Percentiles rank a stretch among this genome's conserved stretches.
These are phyloP conservation scores for Campylomormyrus tamandua DNA, from an alignment of 2,113 vertebrate species.

Conservation along the genomic window DNA sequence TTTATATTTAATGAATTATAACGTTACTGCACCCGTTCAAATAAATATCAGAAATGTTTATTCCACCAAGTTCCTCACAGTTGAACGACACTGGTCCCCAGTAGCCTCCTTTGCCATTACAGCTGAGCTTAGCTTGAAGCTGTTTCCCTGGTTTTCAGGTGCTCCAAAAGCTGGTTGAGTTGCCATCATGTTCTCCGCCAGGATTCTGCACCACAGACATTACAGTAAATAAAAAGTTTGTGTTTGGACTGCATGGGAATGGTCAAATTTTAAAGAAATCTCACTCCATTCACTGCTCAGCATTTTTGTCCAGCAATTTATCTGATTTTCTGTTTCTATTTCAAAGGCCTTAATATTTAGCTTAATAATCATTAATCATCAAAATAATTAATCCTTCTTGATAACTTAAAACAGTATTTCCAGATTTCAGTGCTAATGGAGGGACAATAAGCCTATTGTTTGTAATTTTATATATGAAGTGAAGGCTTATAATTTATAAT, in stretches of 20 bases:
- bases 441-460: no score
- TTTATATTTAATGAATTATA: background rate
- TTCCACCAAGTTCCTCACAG: background rate
- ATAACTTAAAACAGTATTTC: no score
- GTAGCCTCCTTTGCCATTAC: background rate
- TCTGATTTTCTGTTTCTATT: background rate
- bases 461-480: no score
- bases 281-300: background rate
- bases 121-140: conserved; percentile 1
- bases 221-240: background rate
- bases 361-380: background rate
- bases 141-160: background rate
- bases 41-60: background rate
- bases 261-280: background rate
- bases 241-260: background rate
- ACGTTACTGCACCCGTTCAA: background rate
- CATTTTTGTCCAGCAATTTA: background rate
- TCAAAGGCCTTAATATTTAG: background rate
- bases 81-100: background rate
- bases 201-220: background rate
- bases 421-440: no score
- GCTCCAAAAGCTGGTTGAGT: background rate
- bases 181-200: conserved; percentile 16
- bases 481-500: no score
- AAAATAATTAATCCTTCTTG: no score